These are phyloP conservation scores for Pandemis heparana DNA, from an alignment of 2,888 invertebrate genomes.

Conservation along the genomic window DNA sequence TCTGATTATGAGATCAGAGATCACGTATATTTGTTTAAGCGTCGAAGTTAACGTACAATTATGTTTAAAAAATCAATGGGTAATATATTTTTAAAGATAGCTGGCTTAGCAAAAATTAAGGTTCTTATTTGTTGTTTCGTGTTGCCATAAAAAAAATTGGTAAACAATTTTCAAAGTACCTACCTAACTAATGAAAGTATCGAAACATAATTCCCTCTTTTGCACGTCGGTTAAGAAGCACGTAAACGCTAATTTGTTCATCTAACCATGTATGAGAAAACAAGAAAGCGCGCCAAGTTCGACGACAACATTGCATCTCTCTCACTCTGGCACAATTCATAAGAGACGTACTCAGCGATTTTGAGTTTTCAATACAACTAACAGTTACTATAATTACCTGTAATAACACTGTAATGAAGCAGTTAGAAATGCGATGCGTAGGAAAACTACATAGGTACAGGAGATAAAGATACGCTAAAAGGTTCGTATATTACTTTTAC, in stretches of 20 bases:
- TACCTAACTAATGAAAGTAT: no score
- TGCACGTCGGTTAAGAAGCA: no score
- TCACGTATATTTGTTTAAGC: not conserved
- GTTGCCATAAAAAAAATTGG: no score
- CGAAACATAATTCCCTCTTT: no score
- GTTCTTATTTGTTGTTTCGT: no score
- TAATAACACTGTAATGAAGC: constrained; percentile 1
- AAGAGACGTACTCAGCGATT: not conserved
- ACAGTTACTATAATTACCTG: not conserved
- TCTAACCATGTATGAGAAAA: no score
- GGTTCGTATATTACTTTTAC: constrained; percentile 48
- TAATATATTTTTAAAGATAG: no score
- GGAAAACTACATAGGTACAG: constrained; percentile 44
- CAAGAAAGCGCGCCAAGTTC: not conserved
- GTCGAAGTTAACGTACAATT: not conserved
- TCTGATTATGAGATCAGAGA: not conserved
- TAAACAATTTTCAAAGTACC: no score
- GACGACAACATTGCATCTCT: not conserved
- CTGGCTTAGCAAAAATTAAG: no score
- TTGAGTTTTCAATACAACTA: not conserved
- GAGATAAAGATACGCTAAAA: constrained; percentile 50
- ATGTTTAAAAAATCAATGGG: no score
- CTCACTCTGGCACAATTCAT: not conserved
- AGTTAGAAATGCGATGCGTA: constrained; percentile 38
- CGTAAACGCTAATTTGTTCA: no score